A percentile compares a stretch with the other conserved stretches of the same genome.
phyloP scores from a whole-genome alignment of 2,113 vertebrate genomes.

The Murina feae region DNA sequence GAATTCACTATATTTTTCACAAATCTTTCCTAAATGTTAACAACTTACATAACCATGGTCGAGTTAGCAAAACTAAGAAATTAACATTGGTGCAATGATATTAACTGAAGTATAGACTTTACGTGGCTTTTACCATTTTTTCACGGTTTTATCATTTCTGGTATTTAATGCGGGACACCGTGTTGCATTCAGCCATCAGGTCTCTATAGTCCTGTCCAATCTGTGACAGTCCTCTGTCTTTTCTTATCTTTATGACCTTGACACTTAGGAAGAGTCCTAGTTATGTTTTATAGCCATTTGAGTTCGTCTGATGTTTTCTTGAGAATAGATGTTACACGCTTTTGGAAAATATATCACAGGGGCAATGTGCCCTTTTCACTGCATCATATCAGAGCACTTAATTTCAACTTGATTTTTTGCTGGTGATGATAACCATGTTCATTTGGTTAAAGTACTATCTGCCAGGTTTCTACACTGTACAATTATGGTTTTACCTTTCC shows the following conservation, averaged over 20 bases:
- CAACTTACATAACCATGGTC: not conserved
- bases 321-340: not conserved
- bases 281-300: not conserved
- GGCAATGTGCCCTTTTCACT: not conserved
- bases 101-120: not conserved
- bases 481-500: not conserved
- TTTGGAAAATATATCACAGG: not conserved
- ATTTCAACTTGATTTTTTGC: not conserved
- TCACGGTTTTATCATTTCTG: not conserved
- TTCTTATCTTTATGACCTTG: not conserved
- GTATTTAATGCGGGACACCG: not conserved
- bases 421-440: not conserved
- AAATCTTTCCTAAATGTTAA: not conserved
- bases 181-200: not conserved
- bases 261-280: not conserved
- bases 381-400: not conserved
- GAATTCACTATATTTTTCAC: not conserved
- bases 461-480: not conserved
- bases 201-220: not conserved
- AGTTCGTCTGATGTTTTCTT: not conserved
- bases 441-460: not conserved
- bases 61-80: not conserved
- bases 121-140: not conserved
- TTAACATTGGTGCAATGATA: not conserved
- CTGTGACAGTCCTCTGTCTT: not conserved